Percentiles rank a stretch among this genome's conserved stretches.
These are phyloP conservation scores for Talpa occidentalis DNA, from an alignment of 2,113 vertebrate genomes.

Conservation along the genomic window DNA sequence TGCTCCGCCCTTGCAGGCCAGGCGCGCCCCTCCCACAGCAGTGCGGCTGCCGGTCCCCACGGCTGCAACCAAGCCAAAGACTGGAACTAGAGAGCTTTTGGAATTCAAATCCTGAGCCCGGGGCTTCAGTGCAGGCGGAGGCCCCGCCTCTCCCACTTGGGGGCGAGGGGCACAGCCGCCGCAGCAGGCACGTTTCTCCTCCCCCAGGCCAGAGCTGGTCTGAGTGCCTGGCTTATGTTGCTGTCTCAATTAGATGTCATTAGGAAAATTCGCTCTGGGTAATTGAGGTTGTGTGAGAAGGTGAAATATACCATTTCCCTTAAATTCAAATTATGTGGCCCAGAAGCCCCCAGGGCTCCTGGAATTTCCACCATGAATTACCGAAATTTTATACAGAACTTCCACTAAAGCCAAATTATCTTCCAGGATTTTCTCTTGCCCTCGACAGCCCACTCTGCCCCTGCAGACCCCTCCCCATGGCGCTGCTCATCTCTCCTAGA, in stretches of 20 bases:
- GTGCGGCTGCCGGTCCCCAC: neutral
- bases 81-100: neutral
- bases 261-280: constrained; percentile 30
- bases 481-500: neutral
- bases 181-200: neutral
- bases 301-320: constrained; percentile 46
- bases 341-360: constrained; percentile 27
- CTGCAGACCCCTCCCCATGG: neutral
- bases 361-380: constrained; percentile 40
- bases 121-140: neutral
- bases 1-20: too few species aligned
- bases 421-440: neutral
- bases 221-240: neutral
- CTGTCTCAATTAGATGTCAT: constrained; percentile 21
- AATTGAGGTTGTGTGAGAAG: neutral
- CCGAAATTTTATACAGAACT: constrained; percentile 23
- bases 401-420: constrained; percentile 26
- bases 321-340: neutral
- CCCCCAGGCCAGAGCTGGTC: neutral
- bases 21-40: too few species aligned
- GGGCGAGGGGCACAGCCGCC: neutral
- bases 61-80: neutral
- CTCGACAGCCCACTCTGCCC: neutral
- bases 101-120: neutral
- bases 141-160: neutral